phyloP scores from a whole-genome alignment of 2,797 vertebrate genomes.

The Scolopax bukidnonensis region DNA sequence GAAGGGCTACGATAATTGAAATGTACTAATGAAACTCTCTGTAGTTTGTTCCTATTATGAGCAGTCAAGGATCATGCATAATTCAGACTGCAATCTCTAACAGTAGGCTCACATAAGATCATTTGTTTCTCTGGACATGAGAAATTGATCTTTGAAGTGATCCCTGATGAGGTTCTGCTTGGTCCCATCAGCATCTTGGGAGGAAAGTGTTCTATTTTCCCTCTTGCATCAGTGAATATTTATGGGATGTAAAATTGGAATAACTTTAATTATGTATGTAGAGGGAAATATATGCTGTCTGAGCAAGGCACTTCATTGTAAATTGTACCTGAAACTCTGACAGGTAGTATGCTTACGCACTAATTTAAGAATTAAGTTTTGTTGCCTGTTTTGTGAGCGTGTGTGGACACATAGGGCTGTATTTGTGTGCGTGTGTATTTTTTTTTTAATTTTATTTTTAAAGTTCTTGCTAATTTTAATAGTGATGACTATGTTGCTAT shows the following conservation, averaged over 20 bases:
- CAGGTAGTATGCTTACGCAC: background rate
- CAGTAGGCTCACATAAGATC: conserved; percentile 4
- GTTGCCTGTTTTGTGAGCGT: background rate
- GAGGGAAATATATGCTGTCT: conserved; percentile 1
- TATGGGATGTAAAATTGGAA: conserved; percentile 47
- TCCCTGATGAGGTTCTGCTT: conserved; percentile 44
- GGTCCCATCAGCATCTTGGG: background rate
- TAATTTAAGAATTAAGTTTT: background rate
- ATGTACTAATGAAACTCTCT: conserved; percentile 40
- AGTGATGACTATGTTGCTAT: background rate
- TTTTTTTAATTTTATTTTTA: background rate
- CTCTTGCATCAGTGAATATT: conserved; percentile 55
- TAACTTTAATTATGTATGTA: conserved; percentile 64
- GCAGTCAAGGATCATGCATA: conserved; percentile 42
- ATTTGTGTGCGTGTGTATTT: accelerated
- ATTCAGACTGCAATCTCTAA: conserved; percentile 30
- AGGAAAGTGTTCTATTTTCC: conserved; percentile 39
- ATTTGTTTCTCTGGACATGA: conserved; percentile 34
- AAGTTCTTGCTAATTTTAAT: background rate
- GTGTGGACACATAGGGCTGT: background rate
- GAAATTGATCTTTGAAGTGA: conserved; percentile 59
- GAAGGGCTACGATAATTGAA: conserved; percentile 34
- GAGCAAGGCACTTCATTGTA: background rate
- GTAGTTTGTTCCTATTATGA: conserved; percentile 41
- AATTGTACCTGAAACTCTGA: conserved; percentile 20